Percentiles rank a stretch among this genome's conserved stretches.
These are phyloP conservation scores for Agrilus planipennis DNA, from an alignment of 1,140 invertebrate species.

Conservation along the genomic window DNA sequence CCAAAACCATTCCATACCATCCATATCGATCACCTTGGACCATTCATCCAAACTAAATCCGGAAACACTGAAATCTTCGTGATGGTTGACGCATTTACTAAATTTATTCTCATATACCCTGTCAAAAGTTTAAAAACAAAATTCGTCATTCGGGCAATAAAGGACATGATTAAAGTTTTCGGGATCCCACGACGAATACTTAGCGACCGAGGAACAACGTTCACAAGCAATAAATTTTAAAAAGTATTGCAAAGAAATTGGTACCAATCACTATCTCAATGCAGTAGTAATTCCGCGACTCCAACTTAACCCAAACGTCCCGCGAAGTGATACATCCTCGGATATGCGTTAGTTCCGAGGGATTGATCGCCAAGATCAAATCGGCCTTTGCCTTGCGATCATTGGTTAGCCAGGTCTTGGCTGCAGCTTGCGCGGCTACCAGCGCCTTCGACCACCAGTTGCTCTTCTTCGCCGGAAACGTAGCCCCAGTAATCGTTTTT, in stretches of 20 bases:
- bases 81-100: conserved; percentile 22
- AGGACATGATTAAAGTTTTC: conserved; percentile 11
- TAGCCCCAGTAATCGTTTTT: background rate
- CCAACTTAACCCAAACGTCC: conserved; percentile 20
- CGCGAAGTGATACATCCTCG: no score
- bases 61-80: conserved; percentile 23
- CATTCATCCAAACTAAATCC: conserved; percentile 17
- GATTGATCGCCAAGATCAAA: no score
- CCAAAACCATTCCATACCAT: conserved; percentile 15
- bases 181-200: no score
- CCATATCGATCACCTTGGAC: conserved; percentile 14
- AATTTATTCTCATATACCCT: conserved; percentile 16
- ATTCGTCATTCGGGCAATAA: conserved; percentile 10
- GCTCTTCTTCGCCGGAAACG: no score
- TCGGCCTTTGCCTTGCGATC: no score
- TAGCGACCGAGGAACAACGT: no score
- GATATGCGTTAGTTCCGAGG: no score
- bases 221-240: background rate
- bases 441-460: no score
- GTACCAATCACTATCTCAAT: no score
- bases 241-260: background rate
- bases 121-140: conserved; percentile 18
- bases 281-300: no score
- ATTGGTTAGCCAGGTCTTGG: no score
- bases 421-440: no score